Conservation (phyloP, 2,113 vertebrate species). For the Solea senegalensis region DNA sequence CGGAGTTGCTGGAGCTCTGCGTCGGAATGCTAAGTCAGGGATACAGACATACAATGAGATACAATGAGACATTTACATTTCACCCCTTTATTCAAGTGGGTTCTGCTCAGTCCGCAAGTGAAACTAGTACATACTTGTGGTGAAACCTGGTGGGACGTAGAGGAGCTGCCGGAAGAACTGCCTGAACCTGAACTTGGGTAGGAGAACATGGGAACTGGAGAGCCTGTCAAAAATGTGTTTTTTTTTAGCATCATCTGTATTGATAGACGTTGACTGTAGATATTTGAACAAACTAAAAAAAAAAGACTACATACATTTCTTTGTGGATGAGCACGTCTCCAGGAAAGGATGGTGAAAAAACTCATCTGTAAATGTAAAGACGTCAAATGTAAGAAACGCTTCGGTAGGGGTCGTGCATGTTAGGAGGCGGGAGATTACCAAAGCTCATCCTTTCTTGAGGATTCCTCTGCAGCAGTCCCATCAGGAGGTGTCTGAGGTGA, state of each 20-base stretch:
- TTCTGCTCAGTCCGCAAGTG: neutral
- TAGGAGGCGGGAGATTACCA: conserved; percentile 75
- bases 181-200: conserved; percentile 88
- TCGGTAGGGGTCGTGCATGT: neutral
- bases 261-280: neutral
- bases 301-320: conserved; percentile 87
- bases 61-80: conserved; percentile 13
- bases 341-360: conserved; percentile 96
- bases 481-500: conserved; percentile 87
- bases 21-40: conserved; percentile 81
- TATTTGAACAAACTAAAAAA: neutral
- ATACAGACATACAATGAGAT: neutral
- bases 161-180: conserved; percentile 91
- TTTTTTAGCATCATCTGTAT: neutral
- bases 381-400: neutral
- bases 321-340: conserved; percentile 85
- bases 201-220: conserved; percentile 85
- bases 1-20: conserved; percentile 85
- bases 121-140: conserved; percentile 85
- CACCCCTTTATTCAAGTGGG: neutral
- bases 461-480: conserved; percentile 90
- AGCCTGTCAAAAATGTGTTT: conserved; percentile 75
- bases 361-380: conserved; percentile 82
- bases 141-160: conserved; percentile 90
- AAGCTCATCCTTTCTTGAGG: conserved; percentile 92